Base-by-base conservation (phyloP, 2,113 vertebrate species). In the Silurus glanis region DNA sequence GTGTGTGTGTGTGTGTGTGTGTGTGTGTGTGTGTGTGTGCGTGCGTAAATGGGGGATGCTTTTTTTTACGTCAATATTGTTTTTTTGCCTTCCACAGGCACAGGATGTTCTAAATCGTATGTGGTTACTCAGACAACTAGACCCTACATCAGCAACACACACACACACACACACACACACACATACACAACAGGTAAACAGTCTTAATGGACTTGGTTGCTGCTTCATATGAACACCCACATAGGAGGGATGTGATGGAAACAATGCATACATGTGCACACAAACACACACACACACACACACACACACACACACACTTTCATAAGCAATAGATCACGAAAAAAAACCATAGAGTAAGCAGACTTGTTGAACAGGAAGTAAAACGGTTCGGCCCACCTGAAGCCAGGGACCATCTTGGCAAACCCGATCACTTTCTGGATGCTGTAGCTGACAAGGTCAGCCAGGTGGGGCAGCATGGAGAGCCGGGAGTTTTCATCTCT, bases 351-450 rank as follows among this genome's bases (percentile, higher is more conserved):
- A 3, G 55, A 5, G 37, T 47, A 14, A 45, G 12, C 9, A 23
- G 82, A 49, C 45, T 10, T 17, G 51, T 8, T 21, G 51, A 61
- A 51, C 49, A 67, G 74, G 47, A 14, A 66, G 16, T 10, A 9
- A n/a, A 17, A 25, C 37, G 5, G 64, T 47, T 58, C 19, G 83
- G 2, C 94, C 90, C 89, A 99, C 98, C 96, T 97, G 96, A 99
- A 99, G 0, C 98, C 98, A 0, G 98, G 98, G 91, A 99, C 98
- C 97, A 97, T 98, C 90, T 99, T 99, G 91, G 98, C 98, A 84
- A 99, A 99, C 86, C 97, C 96, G 0, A 99, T 97, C 81, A 99
- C 97, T 90, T 99, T 99, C 93, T 99, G 97, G 83, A 99, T 99
- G 92, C 98, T 99, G 91, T 99, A 99, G 93, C 97, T 99, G 90